phyloP scores from a whole-genome alignment of 2,797 vertebrate species.

The Huso huso region DNA sequence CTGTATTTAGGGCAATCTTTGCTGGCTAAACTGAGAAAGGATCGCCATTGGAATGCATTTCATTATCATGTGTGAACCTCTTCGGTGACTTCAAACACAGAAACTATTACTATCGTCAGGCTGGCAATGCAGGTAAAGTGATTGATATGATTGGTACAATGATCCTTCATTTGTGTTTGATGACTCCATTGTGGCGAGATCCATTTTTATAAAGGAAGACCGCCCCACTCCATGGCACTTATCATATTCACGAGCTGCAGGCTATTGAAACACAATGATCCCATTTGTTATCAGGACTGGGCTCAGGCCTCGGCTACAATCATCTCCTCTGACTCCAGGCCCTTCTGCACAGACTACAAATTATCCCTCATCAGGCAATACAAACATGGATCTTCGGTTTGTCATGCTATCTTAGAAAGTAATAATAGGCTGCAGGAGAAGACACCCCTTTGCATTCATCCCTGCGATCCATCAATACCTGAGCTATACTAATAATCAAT shows the following conservation, averaged over 20 bases:
- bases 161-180: conserved; percentile 1
- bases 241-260: conserved; percentile 11
- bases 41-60: too few species aligned
- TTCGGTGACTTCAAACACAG: not conserved
- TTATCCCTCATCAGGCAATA: conserved; percentile 8
- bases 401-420: conserved; percentile 1
- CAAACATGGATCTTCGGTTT: conserved; percentile 9
- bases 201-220: conserved; percentile 3
- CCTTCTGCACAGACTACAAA: conserved; percentile 4
- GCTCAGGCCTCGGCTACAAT: conserved; percentile 9
- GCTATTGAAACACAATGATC: conserved; percentile 16
- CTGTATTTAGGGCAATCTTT: too few species aligned
- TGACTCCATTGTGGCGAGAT: not conserved
- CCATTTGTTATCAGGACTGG: conserved; percentile 17
- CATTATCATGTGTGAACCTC: not conserved
- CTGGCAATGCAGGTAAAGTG: not conserved
- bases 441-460: not conserved
- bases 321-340: not conserved
- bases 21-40: not conserved
- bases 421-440: conserved; percentile 8
- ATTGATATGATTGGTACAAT: conserved; percentile 4
- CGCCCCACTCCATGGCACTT: conserved; percentile 12
- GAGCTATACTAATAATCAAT: not conserved
- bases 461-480: not conserved
- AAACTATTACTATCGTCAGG: not conserved